phyloP scores from a whole-genome alignment of 2,797 vertebrate genomes.

The Prionace glauca region DNA sequence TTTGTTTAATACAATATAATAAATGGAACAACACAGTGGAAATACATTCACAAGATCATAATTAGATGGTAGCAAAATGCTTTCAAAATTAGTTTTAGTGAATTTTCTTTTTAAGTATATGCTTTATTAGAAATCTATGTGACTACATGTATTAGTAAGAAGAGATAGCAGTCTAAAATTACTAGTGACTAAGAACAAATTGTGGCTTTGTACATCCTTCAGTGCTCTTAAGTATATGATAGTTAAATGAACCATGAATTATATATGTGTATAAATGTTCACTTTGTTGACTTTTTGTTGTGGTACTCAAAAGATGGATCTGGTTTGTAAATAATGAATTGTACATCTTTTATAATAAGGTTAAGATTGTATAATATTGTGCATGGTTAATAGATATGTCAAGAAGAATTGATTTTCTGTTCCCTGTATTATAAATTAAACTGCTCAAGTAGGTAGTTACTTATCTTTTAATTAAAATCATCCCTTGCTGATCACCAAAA shows the following conservation, averaged over 20 bases:
- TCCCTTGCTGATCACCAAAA: conserved; percentile 4
- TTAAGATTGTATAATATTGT: conserved; percentile 11
- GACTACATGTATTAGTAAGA: neutral
- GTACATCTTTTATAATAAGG: conserved; percentile 25
- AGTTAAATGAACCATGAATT: neutral
- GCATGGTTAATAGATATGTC: conserved; percentile 13
- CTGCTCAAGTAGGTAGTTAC: neutral
- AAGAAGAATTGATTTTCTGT: neutral
- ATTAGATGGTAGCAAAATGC: too few species aligned
- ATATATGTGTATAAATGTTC: neutral
- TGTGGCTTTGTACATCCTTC: neutral
- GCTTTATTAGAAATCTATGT: neutral
- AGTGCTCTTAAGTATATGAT: neutral
- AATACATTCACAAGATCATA: neutral
- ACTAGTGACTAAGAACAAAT: neutral
- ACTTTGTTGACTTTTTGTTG: neutral
- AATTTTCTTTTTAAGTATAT: neutral
- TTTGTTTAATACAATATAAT: neutral
- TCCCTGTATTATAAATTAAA: neutral
- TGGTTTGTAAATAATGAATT: conserved; percentile 25
- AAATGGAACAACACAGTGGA: neutral
- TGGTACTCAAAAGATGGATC: neutral
- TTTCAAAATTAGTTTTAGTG: too few species aligned
- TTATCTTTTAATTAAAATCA: conserved; percentile 24
- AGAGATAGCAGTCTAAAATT: neutral